Evolutionary conservation across 1,140 invertebrate species (phyloP).

Genomic region (Adelges cooleyi): DNA sequence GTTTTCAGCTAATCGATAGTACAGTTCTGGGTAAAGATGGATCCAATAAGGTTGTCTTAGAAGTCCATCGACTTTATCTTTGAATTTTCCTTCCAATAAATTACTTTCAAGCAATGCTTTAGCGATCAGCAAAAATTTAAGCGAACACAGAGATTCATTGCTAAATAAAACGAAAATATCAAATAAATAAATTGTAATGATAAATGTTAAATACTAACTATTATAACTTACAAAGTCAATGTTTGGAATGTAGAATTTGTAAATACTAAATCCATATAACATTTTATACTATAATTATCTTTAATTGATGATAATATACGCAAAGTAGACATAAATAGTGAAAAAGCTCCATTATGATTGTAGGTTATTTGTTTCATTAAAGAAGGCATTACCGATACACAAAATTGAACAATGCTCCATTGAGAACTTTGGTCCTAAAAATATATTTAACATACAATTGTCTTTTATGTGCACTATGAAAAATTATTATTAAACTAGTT

Average conservation of each 20-base stretch:
- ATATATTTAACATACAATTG: not conserved
- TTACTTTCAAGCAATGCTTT: not conserved
- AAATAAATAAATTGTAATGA: not conserved
- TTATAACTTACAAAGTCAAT: not conserved
- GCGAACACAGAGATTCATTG: not conserved
- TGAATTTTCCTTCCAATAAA: not conserved
- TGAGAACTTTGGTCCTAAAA: slow-evolving; percentile 3
- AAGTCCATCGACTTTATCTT: not conserved
- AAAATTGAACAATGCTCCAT: slow-evolving; percentile 11
- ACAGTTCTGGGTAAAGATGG: slow-evolving; percentile 16
- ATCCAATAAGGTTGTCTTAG: slow-evolving; percentile 21
- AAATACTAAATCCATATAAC: not conserved
- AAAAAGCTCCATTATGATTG: not conserved
- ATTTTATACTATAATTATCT: not conserved
- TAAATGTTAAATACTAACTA: not conserved
- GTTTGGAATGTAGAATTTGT: not conserved
- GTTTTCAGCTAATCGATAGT: not conserved
- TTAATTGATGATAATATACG: not conserved
- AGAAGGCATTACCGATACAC: not conserved
- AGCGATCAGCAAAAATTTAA: not conserved
- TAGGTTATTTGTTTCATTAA: not conserved
- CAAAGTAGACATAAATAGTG: slow-evolving; percentile 6
- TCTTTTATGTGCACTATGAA: too few relatives aligned
- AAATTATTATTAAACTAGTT: too few relatives aligned
- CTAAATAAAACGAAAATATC: not conserved